phyloP scores from a whole-genome alignment of 2,888 invertebrate genomes.

The Sialis fuliginosa region DNA sequence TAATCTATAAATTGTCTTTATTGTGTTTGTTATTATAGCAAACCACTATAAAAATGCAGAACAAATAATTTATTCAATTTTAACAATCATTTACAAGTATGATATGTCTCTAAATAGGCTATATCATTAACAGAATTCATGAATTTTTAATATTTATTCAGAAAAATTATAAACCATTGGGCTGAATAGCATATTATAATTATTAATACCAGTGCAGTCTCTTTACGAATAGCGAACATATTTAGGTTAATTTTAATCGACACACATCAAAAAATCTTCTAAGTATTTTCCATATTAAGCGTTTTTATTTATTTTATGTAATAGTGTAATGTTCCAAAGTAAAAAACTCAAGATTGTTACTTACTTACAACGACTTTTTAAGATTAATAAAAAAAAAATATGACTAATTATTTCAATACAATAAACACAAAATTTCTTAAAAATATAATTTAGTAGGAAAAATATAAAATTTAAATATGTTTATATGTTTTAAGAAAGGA shows the following conservation, averaged over 20 bases:
- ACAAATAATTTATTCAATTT: conserved; percentile 20
- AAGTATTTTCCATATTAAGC: too few species aligned
- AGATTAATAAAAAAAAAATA: too few species aligned
- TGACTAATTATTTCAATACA: too few species aligned
- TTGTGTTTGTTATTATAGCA: neutral
- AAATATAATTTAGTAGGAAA: too few species aligned
- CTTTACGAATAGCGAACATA: neutral
- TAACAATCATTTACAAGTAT: conserved; percentile 22
- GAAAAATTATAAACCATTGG: neutral
- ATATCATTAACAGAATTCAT: conserved; percentile 7
- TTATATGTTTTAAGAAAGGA: too few species aligned
- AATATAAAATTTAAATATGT: too few species aligned
- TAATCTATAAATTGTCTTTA: neutral
- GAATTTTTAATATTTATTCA: neutral
- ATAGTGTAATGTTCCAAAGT: too few species aligned
- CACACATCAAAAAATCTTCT: neutral
- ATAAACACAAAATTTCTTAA: too few species aligned
- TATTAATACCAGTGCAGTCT: neutral
- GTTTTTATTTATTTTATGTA: too few species aligned
- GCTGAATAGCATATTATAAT: neutral
- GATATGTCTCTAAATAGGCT: conserved; percentile 18
- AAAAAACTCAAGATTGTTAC: too few species aligned
- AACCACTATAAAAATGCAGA: conserved; percentile 13
- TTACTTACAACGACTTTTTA: too few species aligned
- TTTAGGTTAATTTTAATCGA: neutral